Percentiles rank a stretch among this genome's conserved stretches.
Evolutionary conservation across 37 sponge, comb jelly and placozoan species (phyloP).

Genomic region (Geodia barretti): DNA sequence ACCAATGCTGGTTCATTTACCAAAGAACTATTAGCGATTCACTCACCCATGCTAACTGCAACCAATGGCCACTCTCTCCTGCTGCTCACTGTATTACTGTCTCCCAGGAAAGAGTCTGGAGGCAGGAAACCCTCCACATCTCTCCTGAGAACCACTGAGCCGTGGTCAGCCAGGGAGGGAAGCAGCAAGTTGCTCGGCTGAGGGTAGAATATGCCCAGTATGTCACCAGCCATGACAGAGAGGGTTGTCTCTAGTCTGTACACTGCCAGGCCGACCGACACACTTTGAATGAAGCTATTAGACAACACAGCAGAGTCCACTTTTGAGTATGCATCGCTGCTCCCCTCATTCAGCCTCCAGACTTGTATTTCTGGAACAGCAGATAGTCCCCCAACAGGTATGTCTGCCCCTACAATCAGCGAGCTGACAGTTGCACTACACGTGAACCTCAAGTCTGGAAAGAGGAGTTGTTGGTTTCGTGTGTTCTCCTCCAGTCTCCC

Average conservation of each 20-base stretch:
- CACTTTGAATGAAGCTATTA: not conserved
- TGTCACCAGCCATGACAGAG: not conserved
- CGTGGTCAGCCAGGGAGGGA: not conserved
- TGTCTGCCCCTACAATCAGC: not conserved
- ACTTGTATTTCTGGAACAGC: not conserved
- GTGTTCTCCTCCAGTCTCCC: not conserved
- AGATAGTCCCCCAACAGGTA: not conserved
- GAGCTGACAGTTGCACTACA: slow-evolving; percentile 4
- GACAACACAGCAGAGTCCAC: not conserved
- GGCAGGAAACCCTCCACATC: not conserved
- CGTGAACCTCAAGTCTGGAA: slow-evolving; percentile 9
- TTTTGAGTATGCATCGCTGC: not conserved
- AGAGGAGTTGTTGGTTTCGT: not conserved
- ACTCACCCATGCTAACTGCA: not conserved
- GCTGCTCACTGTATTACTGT: not conserved
- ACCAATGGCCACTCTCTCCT: not conserved
- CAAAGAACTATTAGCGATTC: no score
- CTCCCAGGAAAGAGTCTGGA: not conserved
- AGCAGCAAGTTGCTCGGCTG: not conserved
- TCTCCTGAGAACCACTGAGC: not conserved
- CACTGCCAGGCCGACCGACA: not conserved
- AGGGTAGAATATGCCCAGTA: not conserved
- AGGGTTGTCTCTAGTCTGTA: not conserved
- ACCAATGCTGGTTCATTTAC: no score
- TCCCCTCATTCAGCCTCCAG: slow-evolving; percentile 12